Evolutionary conservation across 2,797 vertebrate species (phyloP).

Genomic region (Cichlasoma orientale): DNA sequence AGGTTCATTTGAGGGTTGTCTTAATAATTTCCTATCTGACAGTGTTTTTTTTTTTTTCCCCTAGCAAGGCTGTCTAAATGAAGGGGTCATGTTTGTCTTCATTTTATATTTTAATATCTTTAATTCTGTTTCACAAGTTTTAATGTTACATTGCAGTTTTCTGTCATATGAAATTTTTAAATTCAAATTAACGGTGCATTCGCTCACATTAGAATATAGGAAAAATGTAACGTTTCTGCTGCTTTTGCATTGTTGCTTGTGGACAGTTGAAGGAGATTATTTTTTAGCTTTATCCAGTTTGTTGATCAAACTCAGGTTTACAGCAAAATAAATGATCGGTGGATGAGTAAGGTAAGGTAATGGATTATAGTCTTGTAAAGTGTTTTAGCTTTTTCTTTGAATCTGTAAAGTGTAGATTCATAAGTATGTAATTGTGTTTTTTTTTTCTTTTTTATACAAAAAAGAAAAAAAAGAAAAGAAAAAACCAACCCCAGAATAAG

Average conservation of each 20-base stretch:
- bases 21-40: conserved; percentile 31
- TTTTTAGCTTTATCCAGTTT: conserved; percentile 62
- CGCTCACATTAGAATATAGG: conserved; percentile 1
- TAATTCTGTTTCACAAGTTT: conserved; percentile 11
- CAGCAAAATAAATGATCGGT: conserved; percentile 33
- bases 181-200: conserved; percentile 6
- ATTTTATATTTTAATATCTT: conserved; percentile 9
- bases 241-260: conserved; percentile 38
- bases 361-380: conserved; percentile 3
- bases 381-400: conserved; percentile 9
- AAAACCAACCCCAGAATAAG: background rate
- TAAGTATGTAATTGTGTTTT: background rate
- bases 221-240: conserved; percentile 43
- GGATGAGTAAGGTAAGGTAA: conserved; percentile 10
- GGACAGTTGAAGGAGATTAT: conserved; percentile 23
- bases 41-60: background rate
- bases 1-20: background rate
- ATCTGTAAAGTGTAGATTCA: conserved; percentile 20
- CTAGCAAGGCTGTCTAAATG: conserved; percentile 8
- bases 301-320: conserved; percentile 63
- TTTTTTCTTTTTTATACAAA: background rate
- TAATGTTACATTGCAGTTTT: conserved; percentile 27
- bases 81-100: conserved; percentile 8
- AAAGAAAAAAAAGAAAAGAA: background rate
- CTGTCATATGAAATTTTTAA: conserved; percentile 12